Conservation (phyloP, 1,140 invertebrate genomes). For the Holcopasites calliopsidis region DNA sequence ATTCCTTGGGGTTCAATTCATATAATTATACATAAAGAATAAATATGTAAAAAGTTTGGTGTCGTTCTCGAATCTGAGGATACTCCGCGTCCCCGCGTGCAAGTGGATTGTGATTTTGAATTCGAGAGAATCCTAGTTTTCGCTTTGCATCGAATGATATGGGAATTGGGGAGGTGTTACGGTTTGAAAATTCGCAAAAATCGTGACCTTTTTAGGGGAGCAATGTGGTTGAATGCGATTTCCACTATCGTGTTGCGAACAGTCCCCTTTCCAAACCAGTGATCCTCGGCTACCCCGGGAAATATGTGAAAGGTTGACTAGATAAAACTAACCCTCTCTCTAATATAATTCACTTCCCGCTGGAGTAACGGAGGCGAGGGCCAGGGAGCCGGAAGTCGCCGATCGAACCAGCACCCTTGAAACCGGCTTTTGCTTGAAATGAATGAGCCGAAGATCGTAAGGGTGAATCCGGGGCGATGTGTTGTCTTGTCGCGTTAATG, state of each 20-base stretch:
- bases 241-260: not conserved
- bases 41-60: too few relatives aligned
- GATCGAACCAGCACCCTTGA: slow-evolving; percentile 35
- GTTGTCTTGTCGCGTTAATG: slow-evolving; percentile 51
- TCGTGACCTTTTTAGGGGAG: too few relatives aligned
- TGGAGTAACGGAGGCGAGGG: not conserved
- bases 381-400: slow-evolving; percentile 3
- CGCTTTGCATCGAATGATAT: too few relatives aligned
- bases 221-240: not conserved
- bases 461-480: slow-evolving; percentile 40
- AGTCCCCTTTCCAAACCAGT: not conserved
- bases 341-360: slow-evolving; percentile 60
- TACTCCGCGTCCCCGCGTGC: too few relatives aligned
- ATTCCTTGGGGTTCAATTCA: too few relatives aligned
- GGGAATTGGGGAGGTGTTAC: too few relatives aligned
- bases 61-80: too few relatives aligned
- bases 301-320: slow-evolving; percentile 50
- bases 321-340: slow-evolving; percentile 57
- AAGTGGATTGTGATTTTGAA: too few relatives aligned
- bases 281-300: slow-evolving; percentile 30
- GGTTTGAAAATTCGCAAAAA: too few relatives aligned
- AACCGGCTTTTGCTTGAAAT: slow-evolving; percentile 42
- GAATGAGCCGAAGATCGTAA: slow-evolving; percentile 63
- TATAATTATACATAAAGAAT: too few relatives aligned
- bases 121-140: too few relatives aligned